phyloP scores from a whole-genome alignment of 2,797 vertebrate species.

The Novumbra hubbsi region DNA sequence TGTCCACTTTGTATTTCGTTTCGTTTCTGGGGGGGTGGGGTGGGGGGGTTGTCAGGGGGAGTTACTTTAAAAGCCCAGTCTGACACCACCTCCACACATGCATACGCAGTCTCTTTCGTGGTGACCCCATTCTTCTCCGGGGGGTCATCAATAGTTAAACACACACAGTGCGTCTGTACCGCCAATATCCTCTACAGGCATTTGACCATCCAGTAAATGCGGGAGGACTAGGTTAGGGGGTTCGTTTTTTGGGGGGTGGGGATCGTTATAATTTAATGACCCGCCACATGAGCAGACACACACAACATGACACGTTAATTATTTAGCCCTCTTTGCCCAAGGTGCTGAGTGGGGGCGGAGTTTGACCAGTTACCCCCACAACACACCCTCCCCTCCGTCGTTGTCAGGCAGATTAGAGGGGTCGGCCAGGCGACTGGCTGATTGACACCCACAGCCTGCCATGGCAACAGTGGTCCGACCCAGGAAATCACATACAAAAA shows the following conservation, averaged over 20 bases:
- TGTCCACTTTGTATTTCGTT: neutral
- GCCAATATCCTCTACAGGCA: slow-evolving; percentile 34
- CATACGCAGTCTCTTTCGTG: neutral
- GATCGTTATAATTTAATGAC: slow-evolving; percentile 74
- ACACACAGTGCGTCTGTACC: slow-evolving; percentile 39
- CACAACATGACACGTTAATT: slow-evolving; percentile 70
- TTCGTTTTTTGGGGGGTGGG: slow-evolving; percentile 16
- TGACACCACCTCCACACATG: neutral
- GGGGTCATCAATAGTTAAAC: slow-evolving; percentile 71
- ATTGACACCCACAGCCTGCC: neutral
- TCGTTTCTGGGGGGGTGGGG: no score
- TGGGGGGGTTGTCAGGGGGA: neutral
- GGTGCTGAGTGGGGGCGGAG: slow-evolving; percentile 24
- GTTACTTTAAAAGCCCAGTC: neutral
- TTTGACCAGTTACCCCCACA: neutral
- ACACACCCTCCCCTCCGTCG: slow-evolving; percentile 16
- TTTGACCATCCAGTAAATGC: slow-evolving; percentile 24
- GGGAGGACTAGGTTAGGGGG: neutral
- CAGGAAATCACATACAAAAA: neutral
- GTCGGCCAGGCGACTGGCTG: slow-evolving; percentile 17
- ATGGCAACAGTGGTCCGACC: neutral
- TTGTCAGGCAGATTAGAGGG: slow-evolving; percentile 65
- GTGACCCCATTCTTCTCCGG: slow-evolving; percentile 53
- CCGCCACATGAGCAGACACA: slow-evolving; percentile 56
- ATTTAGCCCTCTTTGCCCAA: slow-evolving; percentile 55